Evolutionary conservation across 2,797 vertebrate species (phyloP), one percentile per base, ranked within the genome.

Genomic region (Cirrhinus molitorella): DNA sequence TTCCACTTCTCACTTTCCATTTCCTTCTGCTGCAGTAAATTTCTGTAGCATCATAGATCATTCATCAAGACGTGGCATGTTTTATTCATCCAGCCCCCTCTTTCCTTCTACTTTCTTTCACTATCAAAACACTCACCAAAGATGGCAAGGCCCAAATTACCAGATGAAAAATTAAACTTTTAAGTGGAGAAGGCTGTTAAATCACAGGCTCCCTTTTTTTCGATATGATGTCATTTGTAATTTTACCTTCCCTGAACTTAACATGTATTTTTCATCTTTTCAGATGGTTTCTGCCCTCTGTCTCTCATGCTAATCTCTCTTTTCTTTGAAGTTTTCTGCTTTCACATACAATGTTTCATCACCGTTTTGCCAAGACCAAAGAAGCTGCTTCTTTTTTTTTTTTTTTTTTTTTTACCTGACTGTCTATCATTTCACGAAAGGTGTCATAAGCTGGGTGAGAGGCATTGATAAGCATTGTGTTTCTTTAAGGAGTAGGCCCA

Each of bases 61-160:
- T 88, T 85, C 84, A 86, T 83, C 85, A 80, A 59, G 43, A 68
- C 67, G 55, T 43, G 55, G 74, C 59, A 79, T 90, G 87, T 89
- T 91, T 90, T 87, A 89, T 90, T 82, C 80, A 88, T 81, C 34
- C 8, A 12, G 16, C 79, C 34, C 53, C 61, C 34, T 53, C 68
- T 68, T 16, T 80, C 8, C 34, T 21, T 66, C 55, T 45, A 23
- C 43, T 65, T 49, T 70, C 53, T 81, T 81, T 65, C 55, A 72
- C 70, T 80, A 40, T 73, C 31, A 78, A 83, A 85, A 78, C 83
- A 74, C 83, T 85, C 80, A 63, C 59, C 72, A 73, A 45, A 79
- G 55, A 78, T 71, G 51, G 73, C 82, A 49, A 63, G 59, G 55
- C 79, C 79, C 43, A 85, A 49, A 83, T 87, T 81, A 75, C 34